Conservation (phyloP, 2,797 vertebrate species). For the Distichodus sexfasciatus region DNA sequence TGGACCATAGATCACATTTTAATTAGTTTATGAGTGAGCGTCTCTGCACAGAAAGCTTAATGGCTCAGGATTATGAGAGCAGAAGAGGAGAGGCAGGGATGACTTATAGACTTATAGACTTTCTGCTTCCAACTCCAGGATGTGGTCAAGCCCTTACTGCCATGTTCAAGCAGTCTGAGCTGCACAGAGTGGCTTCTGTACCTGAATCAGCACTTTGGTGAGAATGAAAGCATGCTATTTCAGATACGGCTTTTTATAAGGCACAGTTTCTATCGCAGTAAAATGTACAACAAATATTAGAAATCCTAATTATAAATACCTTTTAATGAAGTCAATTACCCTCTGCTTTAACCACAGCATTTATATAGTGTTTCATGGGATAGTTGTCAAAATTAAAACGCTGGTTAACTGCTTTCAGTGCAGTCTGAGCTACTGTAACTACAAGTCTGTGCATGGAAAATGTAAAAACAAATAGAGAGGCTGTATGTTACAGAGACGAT, state of each 20-base stretch:
- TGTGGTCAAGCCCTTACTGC: conserved; percentile 30
- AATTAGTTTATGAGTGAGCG: conserved; percentile 34
- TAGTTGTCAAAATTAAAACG: no score
- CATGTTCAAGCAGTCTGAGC: conserved; percentile 14
- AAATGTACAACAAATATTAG: not conserved
- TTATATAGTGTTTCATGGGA: no score
- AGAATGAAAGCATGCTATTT: conserved; percentile 12
- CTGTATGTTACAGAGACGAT: no score
- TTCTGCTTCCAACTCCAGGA: conserved; percentile 31
- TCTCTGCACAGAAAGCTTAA: conserved; percentile 28
- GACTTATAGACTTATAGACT: conserved; percentile 19
- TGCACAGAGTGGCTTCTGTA: conserved; percentile 16
- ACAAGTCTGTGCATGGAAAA: no score
- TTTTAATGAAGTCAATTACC: not conserved
- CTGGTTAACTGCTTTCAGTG: no score
- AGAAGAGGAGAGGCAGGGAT: conserved; percentile 3
- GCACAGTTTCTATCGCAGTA: not conserved
- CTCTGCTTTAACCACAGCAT: not conserved
- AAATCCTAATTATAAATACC: not conserved
- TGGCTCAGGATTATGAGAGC: conserved; percentile 14
- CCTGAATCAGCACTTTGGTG: conserved; percentile 24
- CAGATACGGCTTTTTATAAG: not conserved
- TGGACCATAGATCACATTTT: conserved; percentile 1
- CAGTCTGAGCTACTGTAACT: no score
- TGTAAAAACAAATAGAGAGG: no score